Evolutionary conservation across 2,113 vertebrate species (phyloP).

Genomic region (Petaurus breviceps): DNA sequence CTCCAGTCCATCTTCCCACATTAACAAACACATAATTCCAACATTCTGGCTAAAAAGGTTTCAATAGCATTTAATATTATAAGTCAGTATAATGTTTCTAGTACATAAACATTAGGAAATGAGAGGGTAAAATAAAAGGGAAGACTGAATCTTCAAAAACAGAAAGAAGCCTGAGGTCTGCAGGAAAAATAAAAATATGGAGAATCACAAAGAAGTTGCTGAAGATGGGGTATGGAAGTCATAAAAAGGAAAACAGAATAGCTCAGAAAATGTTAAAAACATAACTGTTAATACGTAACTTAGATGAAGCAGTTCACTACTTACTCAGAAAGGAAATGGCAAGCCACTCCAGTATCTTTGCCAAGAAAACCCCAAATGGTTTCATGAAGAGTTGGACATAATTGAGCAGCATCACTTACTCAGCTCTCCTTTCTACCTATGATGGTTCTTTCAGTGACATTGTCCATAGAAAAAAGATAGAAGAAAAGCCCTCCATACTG

Average conservation of each 20-base stretch:
- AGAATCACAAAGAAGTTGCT: background rate
- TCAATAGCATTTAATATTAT: background rate
- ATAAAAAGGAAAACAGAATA: background rate
- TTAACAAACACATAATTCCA: background rate
- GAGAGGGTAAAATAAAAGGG: background rate
- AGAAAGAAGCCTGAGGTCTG: background rate
- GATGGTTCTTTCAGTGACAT: background rate
- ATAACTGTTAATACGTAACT: background rate
- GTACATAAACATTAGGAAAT: background rate
- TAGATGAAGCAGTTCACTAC: too few relatives aligned
- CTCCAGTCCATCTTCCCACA: background rate
- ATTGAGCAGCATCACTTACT: too few relatives aligned
- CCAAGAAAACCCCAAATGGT: too few relatives aligned
- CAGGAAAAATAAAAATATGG: background rate
- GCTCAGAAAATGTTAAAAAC: background rate
- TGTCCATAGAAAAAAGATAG: background rate
- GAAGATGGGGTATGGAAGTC: background rate
- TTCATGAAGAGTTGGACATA: too few relatives aligned
- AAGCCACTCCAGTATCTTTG: too few relatives aligned
- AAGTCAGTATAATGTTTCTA: conserved; percentile 25
- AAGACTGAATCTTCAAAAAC: background rate
- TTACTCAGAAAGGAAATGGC: too few relatives aligned
- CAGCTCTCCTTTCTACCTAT: too few relatives aligned
- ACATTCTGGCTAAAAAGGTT: background rate
- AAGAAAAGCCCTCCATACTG: too few relatives aligned